Evolutionary conservation across 92 coral and sea anemone species (phyloP).

Genomic region (Pocillopora grandis): DNA sequence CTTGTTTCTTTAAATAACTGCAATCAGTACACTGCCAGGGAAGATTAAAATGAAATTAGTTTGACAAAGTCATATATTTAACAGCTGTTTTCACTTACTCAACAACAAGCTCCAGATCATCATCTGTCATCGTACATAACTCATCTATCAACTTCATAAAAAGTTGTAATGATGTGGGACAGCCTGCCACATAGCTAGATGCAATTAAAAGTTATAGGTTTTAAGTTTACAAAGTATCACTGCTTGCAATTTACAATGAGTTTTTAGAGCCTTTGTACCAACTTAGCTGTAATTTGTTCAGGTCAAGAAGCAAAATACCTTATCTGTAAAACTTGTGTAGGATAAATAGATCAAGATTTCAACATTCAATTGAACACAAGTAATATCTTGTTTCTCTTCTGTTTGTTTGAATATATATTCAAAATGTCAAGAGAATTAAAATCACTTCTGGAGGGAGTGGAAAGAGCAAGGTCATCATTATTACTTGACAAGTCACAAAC

Average conservation of each 20-base stretch:
- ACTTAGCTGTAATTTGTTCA: too few relatives aligned
- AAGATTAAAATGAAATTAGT: too few relatives aligned
- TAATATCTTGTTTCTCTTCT: too few relatives aligned
- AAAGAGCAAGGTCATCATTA: too few relatives aligned
- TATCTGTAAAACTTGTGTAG: too few relatives aligned
- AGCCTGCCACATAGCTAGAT: constrained; percentile 79
- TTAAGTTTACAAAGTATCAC: neutral
- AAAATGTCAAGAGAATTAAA: neutral
- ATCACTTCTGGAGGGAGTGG: neutral
- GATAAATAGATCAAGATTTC: too few relatives aligned
- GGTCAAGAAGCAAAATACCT: too few relatives aligned
- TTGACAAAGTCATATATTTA: neutral
- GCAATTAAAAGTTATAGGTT: neutral
- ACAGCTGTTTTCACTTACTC: constrained; percentile 53
- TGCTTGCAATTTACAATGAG: neutral
- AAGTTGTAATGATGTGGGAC: constrained; percentile 83
- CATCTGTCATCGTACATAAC: constrained; percentile 86
- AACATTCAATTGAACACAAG: too few relatives aligned
- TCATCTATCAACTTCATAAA: constrained; percentile 87
- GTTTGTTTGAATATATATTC: too few relatives aligned
- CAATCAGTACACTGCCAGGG: too few relatives aligned
- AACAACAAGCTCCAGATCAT: constrained; percentile 77
- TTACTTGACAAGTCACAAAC: neutral
- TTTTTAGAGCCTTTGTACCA: too few relatives aligned
- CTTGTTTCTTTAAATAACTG: too few relatives aligned